phyloP scores from a whole-genome alignment of 2,888 invertebrate species.

The Blastobasis adustella region DNA sequence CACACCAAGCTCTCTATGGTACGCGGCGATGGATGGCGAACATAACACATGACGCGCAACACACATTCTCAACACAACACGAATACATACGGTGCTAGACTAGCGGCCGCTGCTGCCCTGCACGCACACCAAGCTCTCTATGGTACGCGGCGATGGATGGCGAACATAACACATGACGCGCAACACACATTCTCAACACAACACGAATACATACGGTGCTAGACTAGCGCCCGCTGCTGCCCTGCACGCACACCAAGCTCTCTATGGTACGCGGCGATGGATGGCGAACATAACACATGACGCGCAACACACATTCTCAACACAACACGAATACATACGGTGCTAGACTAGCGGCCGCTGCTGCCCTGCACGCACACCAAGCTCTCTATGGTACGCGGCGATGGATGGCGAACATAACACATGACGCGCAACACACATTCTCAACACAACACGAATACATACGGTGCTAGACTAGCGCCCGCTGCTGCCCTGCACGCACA shows the following conservation, averaged over 20 bases:
- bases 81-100: background rate
- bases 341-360: conserved; percentile 81
- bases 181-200: background rate
- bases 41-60: no score
- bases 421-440: background rate
- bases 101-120: conserved; percentile 94
- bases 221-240: conserved; percentile 88
- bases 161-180: no score
- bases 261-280: background rate
- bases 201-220: no score
- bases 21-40: background rate
- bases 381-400: background rate
- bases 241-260: conserved; percentile 86
- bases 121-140: conserved; percentile 80
- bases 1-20: conserved; percentile 75
- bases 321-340: no score
- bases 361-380: conserved; percentile 93
- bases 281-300: no score
- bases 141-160: background rate
- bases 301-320: background rate
- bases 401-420: background rate
- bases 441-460: no score
- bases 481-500: background rate
- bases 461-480: background rate
- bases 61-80: no score